Base-by-base conservation (phyloP, 2,797 vertebrate genomes). In the Australoheros facetus region DNA sequence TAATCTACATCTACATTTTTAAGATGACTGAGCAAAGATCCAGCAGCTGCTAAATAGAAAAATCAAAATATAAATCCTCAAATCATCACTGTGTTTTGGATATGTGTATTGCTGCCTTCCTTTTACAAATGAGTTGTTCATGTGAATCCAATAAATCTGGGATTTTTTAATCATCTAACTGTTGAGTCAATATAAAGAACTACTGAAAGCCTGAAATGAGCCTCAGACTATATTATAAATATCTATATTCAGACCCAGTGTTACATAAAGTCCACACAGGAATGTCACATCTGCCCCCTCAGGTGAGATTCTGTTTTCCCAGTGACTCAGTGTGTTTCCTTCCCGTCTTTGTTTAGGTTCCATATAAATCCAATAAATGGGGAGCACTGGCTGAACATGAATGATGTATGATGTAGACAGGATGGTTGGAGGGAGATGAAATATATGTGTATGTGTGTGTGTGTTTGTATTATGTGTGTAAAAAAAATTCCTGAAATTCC, bases 281-380 rank as follows among this genome's bases (percentile, higher is more conserved):
- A 84, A 90, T 90, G 79, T 83, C 58, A 85, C 71, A 58, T 85
- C 69, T 87, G 48, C 56, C 56, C 77, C 71, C 54, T 82, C 83
- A 92, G 92, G 87, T 93, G 78, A 85, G 37, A 23, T 78, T 76
- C 51, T 74, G 21, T 62, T 32, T 59, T 59, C n/a, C 83, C 12
- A 0, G 17, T 60, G 80, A 48, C 77, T 78, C 39, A 42, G 48
- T 56, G 48, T 17, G 54, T 80, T 92, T 93, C 90, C 93, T 94
- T 94, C 92, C 91, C 0, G 37, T 77, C 90, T 89, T 90, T 93
- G 91, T 92, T 82, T 74, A 56, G 56, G 34, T 75, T 84, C 77
- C 62, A 83, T 79, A 66, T 70, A 75, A 89, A 70, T 81, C 77
- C 51, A 91, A 89, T 90, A 86, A 87, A 85, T 83, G 51, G 74